These are phyloP conservation scores for Antheraea assamensis DNA, from an alignment of 2,888 invertebrate genomes.

Conservation along the genomic window DNA sequence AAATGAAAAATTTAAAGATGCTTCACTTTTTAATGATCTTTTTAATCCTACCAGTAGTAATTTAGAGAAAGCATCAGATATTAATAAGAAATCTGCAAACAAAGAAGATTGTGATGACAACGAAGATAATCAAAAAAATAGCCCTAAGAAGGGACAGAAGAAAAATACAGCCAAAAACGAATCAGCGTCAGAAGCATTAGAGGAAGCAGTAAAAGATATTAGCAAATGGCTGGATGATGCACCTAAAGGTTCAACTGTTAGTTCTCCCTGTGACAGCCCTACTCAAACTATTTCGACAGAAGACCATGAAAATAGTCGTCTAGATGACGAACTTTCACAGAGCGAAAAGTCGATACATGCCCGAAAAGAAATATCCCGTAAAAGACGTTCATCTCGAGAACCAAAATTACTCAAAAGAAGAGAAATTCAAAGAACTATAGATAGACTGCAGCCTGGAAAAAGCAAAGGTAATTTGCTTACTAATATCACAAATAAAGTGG, in stretches of 20 bases:
- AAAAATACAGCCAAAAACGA: conserved; percentile 79
- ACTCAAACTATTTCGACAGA: conserved; percentile 85
- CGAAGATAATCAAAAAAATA: conserved; percentile 50
- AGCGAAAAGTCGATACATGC: conserved; percentile 58
- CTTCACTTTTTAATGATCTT: conserved; percentile 58
- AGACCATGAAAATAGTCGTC: conserved; percentile 78
- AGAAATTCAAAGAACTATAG: conserved; percentile 91
- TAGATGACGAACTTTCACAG: conserved; percentile 68
- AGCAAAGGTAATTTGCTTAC: conserved; percentile 92
- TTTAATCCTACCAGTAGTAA: conserved; percentile 55
- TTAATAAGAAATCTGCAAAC: conserved; percentile 34
- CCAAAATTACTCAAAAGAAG: conserved; percentile 78
- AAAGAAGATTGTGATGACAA: conserved; percentile 45
- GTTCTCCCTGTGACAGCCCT: conserved; percentile 91
- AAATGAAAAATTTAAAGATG: conserved; percentile 79
- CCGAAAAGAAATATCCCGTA: conserved; percentile 75
- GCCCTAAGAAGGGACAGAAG: conserved; percentile 62
- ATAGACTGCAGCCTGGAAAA: conserved; percentile 92
- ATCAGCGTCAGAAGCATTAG: conserved; percentile 79
- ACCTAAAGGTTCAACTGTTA: conserved; percentile 88
- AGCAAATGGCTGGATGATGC: conserved; percentile 95
- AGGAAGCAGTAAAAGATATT: conserved; percentile 91
- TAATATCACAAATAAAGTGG: conserved; percentile 82
- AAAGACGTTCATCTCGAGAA: conserved; percentile 71
- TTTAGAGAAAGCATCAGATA: conserved; percentile 46